Conservation (phyloP, 2,113 vertebrate genomes). For the Paratilapia polleni region DNA sequence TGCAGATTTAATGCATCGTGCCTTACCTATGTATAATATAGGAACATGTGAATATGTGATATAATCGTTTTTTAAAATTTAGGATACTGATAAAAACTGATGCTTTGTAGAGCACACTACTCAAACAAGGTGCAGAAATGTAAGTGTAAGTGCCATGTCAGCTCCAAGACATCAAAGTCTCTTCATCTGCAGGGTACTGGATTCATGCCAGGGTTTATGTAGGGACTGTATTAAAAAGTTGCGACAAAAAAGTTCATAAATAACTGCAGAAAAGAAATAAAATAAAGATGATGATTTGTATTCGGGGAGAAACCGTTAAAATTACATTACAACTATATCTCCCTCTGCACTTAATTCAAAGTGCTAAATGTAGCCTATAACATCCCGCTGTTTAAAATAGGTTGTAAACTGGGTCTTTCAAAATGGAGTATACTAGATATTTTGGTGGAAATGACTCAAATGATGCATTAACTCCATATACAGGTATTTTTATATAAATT, state of each 20-base stretch:
- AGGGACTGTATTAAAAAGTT: neutral
- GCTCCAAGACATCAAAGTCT: neutral
- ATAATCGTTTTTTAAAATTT: constrained; percentile 26
- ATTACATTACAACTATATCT: neutral
- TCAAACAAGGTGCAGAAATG: neutral
- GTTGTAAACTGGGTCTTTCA: neutral
- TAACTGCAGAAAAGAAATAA: neutral
- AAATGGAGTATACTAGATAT: neutral
- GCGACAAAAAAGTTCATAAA: neutral
- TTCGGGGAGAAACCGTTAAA: neutral
- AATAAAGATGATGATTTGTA: neutral
- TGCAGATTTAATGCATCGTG: constrained; percentile 48
- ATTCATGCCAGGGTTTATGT: neutral
- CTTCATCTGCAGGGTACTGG: neutral
- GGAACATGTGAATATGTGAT: neutral
- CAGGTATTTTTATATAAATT: neutral
- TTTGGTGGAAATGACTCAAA: neutral
- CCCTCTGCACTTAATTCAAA: neutral
- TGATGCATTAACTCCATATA: neutral
- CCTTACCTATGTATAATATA: neutral
- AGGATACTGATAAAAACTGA: neutral
- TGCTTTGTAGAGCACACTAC: constrained; percentile 8
- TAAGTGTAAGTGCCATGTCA: neutral
- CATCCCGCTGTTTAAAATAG: neutral
- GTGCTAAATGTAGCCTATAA: neutral